Conservation (phyloP, 2,113 vertebrate species). For the Pavo muticus region DNA sequence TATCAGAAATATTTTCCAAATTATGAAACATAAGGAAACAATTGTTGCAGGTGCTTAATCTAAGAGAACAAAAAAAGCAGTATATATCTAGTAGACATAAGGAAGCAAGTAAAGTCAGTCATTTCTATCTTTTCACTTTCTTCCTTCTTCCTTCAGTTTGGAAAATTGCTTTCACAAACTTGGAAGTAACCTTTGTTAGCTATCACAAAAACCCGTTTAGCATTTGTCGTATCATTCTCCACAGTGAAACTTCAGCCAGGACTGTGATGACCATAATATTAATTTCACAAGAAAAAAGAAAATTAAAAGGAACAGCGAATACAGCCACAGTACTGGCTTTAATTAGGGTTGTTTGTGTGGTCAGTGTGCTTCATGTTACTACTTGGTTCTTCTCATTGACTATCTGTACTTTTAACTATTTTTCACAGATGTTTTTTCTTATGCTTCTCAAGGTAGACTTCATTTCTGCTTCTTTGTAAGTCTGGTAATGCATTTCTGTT, state of each 20-base stretch:
- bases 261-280: background rate
- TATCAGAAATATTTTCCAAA: slow-evolving; percentile 13
- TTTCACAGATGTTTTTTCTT: background rate
- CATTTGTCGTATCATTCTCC: background rate
- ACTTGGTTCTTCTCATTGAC: background rate
- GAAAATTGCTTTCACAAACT: background rate
- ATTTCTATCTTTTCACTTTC: background rate
- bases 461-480: background rate
- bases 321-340: background rate
- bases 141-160: background rate
- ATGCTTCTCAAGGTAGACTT: background rate
- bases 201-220: background rate
- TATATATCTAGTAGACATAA: background rate
- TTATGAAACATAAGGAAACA: background rate
- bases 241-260: background rate
- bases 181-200: background rate
- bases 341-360: background rate
- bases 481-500: background rate
- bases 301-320: background rate
- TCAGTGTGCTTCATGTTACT: background rate
- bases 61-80: background rate
- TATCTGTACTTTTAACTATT: background rate
- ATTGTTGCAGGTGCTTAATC: slow-evolving; percentile 3
- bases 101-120: background rate
- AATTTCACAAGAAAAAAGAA: background rate